phyloP scores from a whole-genome alignment of 64 coral and sea anemone genomes.

The Stichodactyla mertensii region DNA sequence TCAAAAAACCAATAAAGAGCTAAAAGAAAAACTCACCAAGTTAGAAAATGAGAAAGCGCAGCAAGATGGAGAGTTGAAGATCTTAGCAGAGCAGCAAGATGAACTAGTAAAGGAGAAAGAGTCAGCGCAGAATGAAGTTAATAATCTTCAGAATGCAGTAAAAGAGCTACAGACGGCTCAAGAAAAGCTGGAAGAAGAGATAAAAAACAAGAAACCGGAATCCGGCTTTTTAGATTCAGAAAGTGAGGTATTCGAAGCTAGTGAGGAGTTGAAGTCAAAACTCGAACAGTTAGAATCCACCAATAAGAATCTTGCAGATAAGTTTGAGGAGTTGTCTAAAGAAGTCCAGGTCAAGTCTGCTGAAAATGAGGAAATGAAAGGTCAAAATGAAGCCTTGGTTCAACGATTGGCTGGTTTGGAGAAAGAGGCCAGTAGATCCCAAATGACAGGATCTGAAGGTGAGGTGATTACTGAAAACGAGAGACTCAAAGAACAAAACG shows the following conservation, averaged over 20 bases:
- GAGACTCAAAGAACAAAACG: slow-evolving; percentile 58
- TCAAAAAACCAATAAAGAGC: slow-evolving; percentile 24
- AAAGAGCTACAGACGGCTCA: slow-evolving; percentile 31
- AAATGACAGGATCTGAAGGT: slow-evolving; percentile 87
- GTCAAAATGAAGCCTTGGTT: slow-evolving; percentile 44
- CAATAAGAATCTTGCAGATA: not conserved
- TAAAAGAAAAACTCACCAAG: slow-evolving; percentile 8
- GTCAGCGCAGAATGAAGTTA: slow-evolving; percentile 34
- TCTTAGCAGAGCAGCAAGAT: slow-evolving; percentile 25
- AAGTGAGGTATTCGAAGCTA: slow-evolving; percentile 20
- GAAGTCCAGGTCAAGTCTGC: slow-evolving; percentile 29
- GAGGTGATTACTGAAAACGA: slow-evolving; percentile 82
- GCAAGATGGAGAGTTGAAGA: slow-evolving; percentile 36
- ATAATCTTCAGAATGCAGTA: slow-evolving; percentile 39
- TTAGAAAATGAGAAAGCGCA: slow-evolving; percentile 34
- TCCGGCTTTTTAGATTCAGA: not conserved
- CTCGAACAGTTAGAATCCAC: slow-evolving; percentile 32
- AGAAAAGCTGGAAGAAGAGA: slow-evolving; percentile 40
- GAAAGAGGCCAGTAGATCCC: slow-evolving; percentile 81
- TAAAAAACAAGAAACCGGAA: slow-evolving; percentile 45
- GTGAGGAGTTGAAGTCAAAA: slow-evolving; percentile 15
- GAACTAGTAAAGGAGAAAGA: slow-evolving; percentile 32
- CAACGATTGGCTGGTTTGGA: slow-evolving; percentile 50
- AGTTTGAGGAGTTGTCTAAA: not conserved
- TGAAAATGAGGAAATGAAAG: slow-evolving; percentile 28